These are phyloP conservation scores for Stenurella melanura DNA, from an alignment of 2,888 invertebrate genomes.

Conservation along the genomic window DNA sequence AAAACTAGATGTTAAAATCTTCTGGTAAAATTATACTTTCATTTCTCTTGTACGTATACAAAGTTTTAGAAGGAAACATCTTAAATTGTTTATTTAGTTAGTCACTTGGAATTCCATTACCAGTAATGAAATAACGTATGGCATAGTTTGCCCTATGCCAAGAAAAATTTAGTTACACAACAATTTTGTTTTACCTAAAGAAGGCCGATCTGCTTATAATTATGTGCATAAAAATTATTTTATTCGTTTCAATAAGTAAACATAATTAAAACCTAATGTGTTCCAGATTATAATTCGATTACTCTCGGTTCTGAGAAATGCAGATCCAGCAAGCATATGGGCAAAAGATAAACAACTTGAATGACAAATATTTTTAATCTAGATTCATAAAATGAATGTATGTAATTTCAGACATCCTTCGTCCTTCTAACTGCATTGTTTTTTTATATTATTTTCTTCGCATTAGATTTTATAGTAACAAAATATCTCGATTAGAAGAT, in stretches of 20 bases:
- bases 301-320: slow-evolving; percentile 56
- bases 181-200: slow-evolving; percentile 8
- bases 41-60: no score
- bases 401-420: slow-evolving; percentile 49
- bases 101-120: background rate
- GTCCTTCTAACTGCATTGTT: slow-evolving; percentile 26
- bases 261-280: slow-evolving; percentile 57
- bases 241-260: slow-evolving; percentile 49
- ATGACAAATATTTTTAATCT: slow-evolving; percentile 51
- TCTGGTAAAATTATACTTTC: no score
- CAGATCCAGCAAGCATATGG: slow-evolving; percentile 57
- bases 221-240: slow-evolving; percentile 47
- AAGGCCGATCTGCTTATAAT: slow-evolving; percentile 44
- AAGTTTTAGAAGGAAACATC: background rate
- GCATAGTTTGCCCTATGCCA: background rate
- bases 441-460: background rate
- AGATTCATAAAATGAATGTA: slow-evolving; percentile 33
- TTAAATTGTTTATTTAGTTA: background rate
- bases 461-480: background rate
- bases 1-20: no score
- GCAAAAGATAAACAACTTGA: slow-evolving; percentile 54
- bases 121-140: background rate
- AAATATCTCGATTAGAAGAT: background rate
- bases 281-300: slow-evolving; percentile 60
- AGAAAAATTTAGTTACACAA: background rate